phyloP scores from a whole-genome alignment of 2,113 vertebrate species.

The Leptocoma aspasia region DNA sequence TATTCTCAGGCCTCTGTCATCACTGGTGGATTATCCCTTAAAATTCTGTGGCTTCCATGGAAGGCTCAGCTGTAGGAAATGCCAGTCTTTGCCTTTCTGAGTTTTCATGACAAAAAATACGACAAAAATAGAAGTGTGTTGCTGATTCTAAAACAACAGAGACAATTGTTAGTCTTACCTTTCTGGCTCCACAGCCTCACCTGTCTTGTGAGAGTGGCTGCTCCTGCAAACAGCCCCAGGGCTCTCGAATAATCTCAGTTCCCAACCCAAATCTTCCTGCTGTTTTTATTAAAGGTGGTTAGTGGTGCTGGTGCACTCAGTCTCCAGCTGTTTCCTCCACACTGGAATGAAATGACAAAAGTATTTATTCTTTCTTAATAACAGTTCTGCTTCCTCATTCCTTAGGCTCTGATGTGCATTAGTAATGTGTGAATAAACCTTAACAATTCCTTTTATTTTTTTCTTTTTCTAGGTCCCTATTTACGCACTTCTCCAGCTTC shows the following conservation, averaged over 20 bases:
- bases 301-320: neutral
- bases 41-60: neutral
- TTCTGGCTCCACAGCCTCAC: neutral
- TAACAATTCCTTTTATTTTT: neutral
- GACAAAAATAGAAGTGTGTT: neutral
- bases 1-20: neutral
- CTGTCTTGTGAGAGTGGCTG: neutral
- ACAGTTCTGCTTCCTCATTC: neutral
- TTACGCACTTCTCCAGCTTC: neutral
- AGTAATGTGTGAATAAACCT: neutral
- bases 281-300: neutral
- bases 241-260: fast-evolving
- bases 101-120: neutral
- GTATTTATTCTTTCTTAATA: neutral
- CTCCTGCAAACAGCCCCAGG: neutral
- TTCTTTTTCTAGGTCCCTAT: neutral
- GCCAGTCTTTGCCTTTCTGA: neutral
- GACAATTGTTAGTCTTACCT: neutral
- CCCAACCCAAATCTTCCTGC: neutral
- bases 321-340: neutral
- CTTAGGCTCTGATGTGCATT: neutral
- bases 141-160: neutral
- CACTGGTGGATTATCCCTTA: neutral
- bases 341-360: neutral
- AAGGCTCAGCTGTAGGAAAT: neutral